Evolutionary conservation across 2,113 vertebrate species (phyloP).

Genomic region (Aepyceros melampus): DNA sequence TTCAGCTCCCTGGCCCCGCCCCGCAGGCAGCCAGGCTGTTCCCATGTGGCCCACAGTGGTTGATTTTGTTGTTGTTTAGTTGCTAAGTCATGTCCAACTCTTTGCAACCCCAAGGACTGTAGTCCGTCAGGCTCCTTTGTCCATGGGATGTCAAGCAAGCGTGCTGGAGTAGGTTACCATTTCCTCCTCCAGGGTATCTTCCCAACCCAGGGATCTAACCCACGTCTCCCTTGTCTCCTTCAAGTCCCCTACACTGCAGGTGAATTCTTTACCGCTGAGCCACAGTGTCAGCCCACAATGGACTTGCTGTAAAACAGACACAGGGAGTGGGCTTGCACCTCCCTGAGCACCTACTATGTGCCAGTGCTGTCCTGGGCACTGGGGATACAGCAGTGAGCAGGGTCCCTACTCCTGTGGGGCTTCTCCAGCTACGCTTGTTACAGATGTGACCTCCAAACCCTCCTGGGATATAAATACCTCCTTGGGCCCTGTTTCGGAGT

Average conservation of each 20-base stretch:
- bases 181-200: neutral
- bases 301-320: rapidly evolving
- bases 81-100: neutral
- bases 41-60: neutral
- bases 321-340: rapidly evolving
- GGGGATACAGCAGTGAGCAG: neutral
- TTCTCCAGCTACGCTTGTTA: neutral
- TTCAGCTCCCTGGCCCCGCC: neutral
- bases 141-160: neutral
- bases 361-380: rapidly evolving
- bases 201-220: neutral
- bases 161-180: neutral
- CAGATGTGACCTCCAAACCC: neutral
- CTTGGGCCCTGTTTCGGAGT: neutral
- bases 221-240: neutral
- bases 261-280: neutral
- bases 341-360: neutral
- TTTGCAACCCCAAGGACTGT: neutral
- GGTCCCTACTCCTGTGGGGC: rapidly evolving
- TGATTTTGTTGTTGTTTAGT: neutral
- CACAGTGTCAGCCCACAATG: neutral
- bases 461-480: too few species aligned
- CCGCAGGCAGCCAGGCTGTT: rapidly evolving
- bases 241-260: neutral
- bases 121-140: neutral